Conservation (phyloP, 1,140 invertebrate species). For the Penaeus japonicus region DNA sequence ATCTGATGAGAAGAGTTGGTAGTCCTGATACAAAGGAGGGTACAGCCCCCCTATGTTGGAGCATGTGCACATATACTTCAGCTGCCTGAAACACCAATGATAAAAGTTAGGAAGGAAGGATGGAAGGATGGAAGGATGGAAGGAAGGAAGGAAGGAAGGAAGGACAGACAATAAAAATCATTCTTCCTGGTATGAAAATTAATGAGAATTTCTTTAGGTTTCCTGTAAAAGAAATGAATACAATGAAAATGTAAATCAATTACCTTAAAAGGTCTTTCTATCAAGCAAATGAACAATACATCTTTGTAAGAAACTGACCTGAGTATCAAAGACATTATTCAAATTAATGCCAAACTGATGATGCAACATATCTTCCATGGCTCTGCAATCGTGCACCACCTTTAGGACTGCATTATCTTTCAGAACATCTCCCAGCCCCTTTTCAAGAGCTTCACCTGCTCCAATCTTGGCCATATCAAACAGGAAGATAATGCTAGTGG, state of each 20-base stretch:
- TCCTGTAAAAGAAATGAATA: too few relatives aligned
- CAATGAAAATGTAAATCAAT: neutral
- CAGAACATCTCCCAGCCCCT: conserved; percentile 13
- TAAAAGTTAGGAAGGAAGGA: neutral
- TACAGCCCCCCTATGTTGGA: neutral
- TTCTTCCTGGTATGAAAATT: too few relatives aligned
- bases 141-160: too few relatives aligned
- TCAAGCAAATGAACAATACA: neutral
- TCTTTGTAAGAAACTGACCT: conserved; percentile 22
- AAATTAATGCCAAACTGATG: conserved; percentile 34
- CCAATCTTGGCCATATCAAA: conserved; percentile 43
- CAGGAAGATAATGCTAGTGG: conserved; percentile 27
- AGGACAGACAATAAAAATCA: too few relatives aligned
- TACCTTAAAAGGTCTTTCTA: neutral
- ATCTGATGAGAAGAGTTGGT: conserved; percentile 4
- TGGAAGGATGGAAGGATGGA: neutral
- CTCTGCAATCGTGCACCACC: conserved; percentile 34
- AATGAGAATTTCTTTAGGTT: too few relatives aligned
- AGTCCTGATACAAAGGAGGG: conserved; percentile 31
- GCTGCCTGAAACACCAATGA: conserved; percentile 17
- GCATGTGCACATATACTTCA: conserved; percentile 28
- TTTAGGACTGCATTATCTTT: neutral
- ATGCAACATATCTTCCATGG: conserved; percentile 29
- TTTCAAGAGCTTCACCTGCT: neutral
- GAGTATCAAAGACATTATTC: conserved; percentile 42